These are phyloP conservation scores for Ylistrum balloti DNA, from an alignment of 1,140 invertebrate species.

Conservation along the genomic window DNA sequence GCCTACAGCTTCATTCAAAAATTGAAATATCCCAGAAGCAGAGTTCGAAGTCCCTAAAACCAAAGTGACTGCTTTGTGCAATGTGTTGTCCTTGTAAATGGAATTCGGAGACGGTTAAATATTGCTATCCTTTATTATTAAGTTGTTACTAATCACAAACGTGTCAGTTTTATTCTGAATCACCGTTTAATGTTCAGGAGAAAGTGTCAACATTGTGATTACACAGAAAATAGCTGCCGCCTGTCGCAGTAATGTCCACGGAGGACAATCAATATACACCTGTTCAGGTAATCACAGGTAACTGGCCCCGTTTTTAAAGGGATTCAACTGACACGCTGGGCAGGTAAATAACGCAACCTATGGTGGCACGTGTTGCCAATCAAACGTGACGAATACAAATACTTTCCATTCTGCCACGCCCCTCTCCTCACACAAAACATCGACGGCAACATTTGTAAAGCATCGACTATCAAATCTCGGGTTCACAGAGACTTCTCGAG, in stretches of 20 bases:
- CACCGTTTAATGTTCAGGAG: conserved; percentile 23
- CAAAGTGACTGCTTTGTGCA: too few species aligned
- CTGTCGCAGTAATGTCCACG: background rate
- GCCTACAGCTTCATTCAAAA: too few species aligned
- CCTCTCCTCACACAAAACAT: conserved; percentile 29
- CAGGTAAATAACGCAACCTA: background rate
- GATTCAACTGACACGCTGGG: conserved; percentile 3
- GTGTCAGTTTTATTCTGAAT: conserved; percentile 26
- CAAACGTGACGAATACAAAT: conserved; percentile 28
- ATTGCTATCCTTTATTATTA: background rate
- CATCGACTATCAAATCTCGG: conserved; percentile 24
- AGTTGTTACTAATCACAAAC: conserved; percentile 10
- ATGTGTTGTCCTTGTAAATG: background rate
- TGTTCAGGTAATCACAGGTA: conserved; percentile 7
- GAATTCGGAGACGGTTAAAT: background rate
- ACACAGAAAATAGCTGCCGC: conserved; percentile 15
- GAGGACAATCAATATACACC: background rate
- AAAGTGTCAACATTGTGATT: conserved; percentile 39
- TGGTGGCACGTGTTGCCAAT: conserved; percentile 4
- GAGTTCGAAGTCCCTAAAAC: too few species aligned
- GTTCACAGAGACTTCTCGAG: conserved; percentile 9
- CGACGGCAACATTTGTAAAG: background rate
- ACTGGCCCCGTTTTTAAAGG: background rate
- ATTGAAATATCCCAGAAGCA: too few species aligned
- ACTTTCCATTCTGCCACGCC: background rate